Evolutionary conservation across 1,140 invertebrate genomes (phyloP), one percentile per base, ranked within the genome.

Genomic region (Aricia agestis): DNA sequence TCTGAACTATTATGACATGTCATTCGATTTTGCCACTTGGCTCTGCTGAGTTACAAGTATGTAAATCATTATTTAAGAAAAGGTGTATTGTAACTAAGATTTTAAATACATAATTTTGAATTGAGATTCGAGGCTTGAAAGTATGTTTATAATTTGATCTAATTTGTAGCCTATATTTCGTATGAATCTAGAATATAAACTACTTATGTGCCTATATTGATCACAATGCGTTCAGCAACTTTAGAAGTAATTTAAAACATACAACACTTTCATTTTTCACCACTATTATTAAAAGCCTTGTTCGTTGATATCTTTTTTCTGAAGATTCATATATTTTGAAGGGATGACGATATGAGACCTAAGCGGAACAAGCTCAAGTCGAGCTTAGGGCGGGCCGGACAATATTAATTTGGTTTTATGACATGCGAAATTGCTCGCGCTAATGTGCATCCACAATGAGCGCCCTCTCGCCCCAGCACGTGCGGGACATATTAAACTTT

Each of bases 331-430:
- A 11, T 10, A 2, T 11, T 15, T 52, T 0, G 10, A 52, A 52
- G 10, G 11, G 10, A 25, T 25, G 25, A 2, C 13, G 45, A 11
- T 1, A 52, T 52, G 45, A 13, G 45, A 52, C 15, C 11, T 9
- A 2, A 36, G 42, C n/a, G 32, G 11, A 1, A 18, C 31, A 18
- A n/a, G 9, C 32, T 17, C 66, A 63, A n/a, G n/a, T n/a, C n/a
- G n/a, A n/a, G n/a, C n/a, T n/a, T 15, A 58, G 68, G 68, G 75
- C 73, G 73, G 71, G 15, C 31, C 15, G 70, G 78, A 83, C 81
- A 78, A 80, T 83, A 84, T 86, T 87, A 87, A 87, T 90, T 83
- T 78, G 80, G 81, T 82, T 90, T 90, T 86, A 88, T 88, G 87
- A 90, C 85, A 88, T 87, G 87, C 84, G 80, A 86, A 88, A 90